Conservation (phyloP, 2,113 vertebrate species). For the Prinia subflava region DNA sequence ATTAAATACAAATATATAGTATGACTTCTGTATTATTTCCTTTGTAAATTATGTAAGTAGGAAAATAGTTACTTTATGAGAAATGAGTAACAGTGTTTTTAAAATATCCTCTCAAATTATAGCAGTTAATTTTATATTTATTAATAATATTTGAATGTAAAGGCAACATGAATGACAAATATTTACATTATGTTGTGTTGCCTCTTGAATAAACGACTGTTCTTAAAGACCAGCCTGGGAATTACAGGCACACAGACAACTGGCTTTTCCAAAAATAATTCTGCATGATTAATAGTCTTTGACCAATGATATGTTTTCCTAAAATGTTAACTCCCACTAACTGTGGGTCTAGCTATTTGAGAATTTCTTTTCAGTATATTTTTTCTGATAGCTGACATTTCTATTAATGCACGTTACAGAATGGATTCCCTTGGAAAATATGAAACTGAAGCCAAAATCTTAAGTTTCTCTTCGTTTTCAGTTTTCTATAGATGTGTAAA, state of each 20-base stretch:
- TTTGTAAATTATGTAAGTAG: background rate
- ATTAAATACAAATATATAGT: background rate
- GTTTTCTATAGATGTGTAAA: background rate
- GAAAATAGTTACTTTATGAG: background rate
- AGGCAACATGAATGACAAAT: background rate
- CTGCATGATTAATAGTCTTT: conserved; percentile 30
- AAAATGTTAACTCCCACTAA: conserved; percentile 5
- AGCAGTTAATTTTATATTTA: background rate
- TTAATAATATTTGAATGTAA: background rate
- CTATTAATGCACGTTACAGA: rapidly evolving
- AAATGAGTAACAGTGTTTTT: background rate
- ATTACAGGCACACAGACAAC: background rate
- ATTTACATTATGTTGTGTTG: background rate
- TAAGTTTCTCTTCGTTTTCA: background rate
- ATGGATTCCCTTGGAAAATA: background rate
- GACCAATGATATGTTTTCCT: conserved; percentile 26
- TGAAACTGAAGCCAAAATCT: background rate
- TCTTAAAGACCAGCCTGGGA: conserved; percentile 5
- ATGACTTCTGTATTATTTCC: background rate
- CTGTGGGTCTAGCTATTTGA: background rate
- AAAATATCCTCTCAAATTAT: background rate
- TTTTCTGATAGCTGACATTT: background rate
- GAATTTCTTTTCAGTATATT: background rate
- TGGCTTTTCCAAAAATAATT: conserved; percentile 13
- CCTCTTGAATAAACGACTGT: background rate